Conservation (phyloP, 2,888 invertebrate genomes). For the Gymnocheta viridis region DNA sequence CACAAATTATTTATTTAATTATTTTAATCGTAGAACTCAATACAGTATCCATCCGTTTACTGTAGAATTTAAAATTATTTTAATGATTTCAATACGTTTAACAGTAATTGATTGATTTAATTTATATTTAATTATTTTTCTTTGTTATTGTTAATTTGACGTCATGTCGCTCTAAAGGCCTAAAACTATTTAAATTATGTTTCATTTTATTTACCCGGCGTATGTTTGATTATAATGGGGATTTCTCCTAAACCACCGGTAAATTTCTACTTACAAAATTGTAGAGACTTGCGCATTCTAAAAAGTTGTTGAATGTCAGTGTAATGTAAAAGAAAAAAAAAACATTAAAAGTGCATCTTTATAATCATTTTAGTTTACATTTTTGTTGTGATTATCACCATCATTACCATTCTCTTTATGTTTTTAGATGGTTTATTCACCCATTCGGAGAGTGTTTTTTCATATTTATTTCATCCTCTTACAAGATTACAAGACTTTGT, state of each 20-base stretch:
- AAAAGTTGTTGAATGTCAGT: constrained; percentile 25
- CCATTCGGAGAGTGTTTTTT: constrained; percentile 37
- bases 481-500: constrained; percentile 36
- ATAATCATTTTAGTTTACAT: constrained; percentile 21
- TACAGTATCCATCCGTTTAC: constrained; percentile 19
- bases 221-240: constrained; percentile 36
- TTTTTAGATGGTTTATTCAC: constrained; percentile 54
- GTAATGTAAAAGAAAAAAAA: background rate
- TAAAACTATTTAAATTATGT: constrained; percentile 61
- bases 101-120: constrained; percentile 3
- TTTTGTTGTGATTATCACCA: constrained; percentile 47
- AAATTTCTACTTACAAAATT: constrained; percentile 52
- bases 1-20: background rate
- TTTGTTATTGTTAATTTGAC: constrained; percentile 45
- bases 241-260: constrained; percentile 52
- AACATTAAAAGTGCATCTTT: constrained; percentile 45
- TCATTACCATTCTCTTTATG: constrained; percentile 30
- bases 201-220: constrained; percentile 56
- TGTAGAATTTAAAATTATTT: background rate
- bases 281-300: constrained; percentile 76
- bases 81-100: background rate
- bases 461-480: constrained; percentile 32
- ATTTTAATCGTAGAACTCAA: background rate
- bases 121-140: constrained; percentile 5
- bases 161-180: constrained; percentile 46